Conservation (phyloP, 2,888 invertebrate species). For the Agrilus mali region DNA sequence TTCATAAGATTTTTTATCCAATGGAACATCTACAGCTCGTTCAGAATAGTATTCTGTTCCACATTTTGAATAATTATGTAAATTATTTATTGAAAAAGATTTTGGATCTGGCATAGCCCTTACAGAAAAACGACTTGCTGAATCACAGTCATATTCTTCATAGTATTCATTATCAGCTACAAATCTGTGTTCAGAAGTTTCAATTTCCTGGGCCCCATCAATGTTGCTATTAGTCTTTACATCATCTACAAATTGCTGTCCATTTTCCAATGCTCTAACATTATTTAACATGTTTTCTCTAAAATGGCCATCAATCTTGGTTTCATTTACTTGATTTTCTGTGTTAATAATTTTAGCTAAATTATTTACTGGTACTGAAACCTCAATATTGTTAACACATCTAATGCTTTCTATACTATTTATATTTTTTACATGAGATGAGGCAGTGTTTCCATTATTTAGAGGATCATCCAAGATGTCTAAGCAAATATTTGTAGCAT, state of each 20-base stretch:
- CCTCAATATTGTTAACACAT: no score
- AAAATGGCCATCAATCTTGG: neutral
- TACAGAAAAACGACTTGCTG: constrained; percentile 41
- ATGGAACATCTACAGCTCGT: constrained; percentile 29
- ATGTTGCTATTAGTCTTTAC: no score
- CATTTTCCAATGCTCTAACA: no score
- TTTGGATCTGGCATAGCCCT: constrained; percentile 52
- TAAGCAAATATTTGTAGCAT: constrained; percentile 23
- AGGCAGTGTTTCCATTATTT: constrained; percentile 14
- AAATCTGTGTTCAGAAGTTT: no score
- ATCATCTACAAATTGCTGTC: no score
- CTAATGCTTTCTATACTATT: no score
- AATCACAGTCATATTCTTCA: constrained; percentile 2
- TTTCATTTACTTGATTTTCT: no score
- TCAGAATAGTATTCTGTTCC: constrained; percentile 21
- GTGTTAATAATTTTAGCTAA: no score
- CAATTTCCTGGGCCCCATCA: no score
- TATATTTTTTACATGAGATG: neutral
- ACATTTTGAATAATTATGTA: constrained; percentile 2
- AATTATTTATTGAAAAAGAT: constrained; percentile 14
- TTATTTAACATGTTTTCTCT: neutral
- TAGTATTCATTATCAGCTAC: no score
- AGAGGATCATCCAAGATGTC: constrained; percentile 22
- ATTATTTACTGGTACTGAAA: no score
- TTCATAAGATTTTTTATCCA: constrained; percentile 20